Evolutionary conservation across 2,797 vertebrate species (phyloP).

Genomic region (Acanthurus leucopareius): DNA sequence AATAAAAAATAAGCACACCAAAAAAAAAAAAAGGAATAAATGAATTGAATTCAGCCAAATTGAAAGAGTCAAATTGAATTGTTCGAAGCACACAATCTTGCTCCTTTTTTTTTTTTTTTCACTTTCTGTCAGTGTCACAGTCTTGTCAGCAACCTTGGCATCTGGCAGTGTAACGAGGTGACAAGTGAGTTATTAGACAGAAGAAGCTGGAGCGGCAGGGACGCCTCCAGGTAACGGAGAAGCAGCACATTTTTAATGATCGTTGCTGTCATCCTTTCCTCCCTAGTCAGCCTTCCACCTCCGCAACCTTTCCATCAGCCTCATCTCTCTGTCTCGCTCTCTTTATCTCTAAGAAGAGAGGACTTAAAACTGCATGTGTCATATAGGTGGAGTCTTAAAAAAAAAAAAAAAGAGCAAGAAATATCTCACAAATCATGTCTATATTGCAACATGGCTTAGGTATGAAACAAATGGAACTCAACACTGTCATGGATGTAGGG

Average conservation of each 20-base stretch:
- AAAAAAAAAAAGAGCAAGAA: constrained; percentile 45
- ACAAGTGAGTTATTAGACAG: constrained; percentile 97
- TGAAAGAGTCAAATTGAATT: constrained; percentile 73
- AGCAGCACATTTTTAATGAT: constrained; percentile 86
- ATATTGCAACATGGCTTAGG: constrained; percentile 65
- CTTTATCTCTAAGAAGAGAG: constrained; percentile 71
- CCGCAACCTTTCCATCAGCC: constrained; percentile 82
- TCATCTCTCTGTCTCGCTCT: constrained; percentile 66
- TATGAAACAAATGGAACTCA: constrained; percentile 68
- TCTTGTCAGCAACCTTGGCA: constrained; percentile 92
- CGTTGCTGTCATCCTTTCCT: constrained; percentile 85
- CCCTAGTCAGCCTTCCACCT: constrained; percentile 83
- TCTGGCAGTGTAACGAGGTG: constrained; percentile 94
- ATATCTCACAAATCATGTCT: constrained; percentile 69
- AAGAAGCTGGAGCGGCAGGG: constrained; percentile 91
- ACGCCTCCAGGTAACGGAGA: constrained; percentile 89
- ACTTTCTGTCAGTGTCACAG: constrained; percentile 91
- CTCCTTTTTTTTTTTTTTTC: constrained; percentile 46
- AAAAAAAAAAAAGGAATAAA: constrained; percentile 52
- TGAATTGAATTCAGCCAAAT: constrained; percentile 62
- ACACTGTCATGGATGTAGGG: constrained; percentile 70
- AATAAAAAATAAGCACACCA: constrained; percentile 52
- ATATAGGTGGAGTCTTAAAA: constrained; percentile 63
- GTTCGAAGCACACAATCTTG: constrained; percentile 43
- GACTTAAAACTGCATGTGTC: constrained; percentile 65